phyloP scores from a whole-genome alignment of 2,797 vertebrate genomes.

The Nannoperca obscura region DNA sequence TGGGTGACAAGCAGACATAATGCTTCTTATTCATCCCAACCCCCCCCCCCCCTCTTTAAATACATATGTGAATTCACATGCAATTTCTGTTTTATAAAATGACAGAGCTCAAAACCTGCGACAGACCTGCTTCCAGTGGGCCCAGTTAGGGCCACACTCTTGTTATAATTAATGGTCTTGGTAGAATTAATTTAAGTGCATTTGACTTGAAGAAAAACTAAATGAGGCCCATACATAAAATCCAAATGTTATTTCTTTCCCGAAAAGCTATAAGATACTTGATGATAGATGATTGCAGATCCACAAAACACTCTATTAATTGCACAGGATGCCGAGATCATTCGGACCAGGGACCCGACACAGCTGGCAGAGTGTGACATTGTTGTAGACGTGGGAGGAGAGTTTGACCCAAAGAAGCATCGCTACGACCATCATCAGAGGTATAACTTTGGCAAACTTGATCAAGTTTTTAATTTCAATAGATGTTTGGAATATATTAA shows the following conservation, averaged over 20 bases:
- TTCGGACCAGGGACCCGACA: slow-evolving; percentile 90
- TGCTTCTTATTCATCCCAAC: neutral
- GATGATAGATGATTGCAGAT: neutral
- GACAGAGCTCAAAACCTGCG: neutral
- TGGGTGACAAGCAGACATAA: neutral
- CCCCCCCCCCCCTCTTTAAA: no score
- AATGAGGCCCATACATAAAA: neutral
- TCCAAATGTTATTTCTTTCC: neutral
- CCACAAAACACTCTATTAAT: neutral
- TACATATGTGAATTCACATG: neutral
- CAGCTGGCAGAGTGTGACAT: slow-evolving; percentile 89
- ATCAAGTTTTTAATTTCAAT: neutral
- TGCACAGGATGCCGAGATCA: slow-evolving; percentile 89
- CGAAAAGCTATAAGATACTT: neutral
- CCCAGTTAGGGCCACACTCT: neutral
- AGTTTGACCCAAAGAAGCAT: slow-evolving; percentile 90
- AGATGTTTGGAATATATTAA: neutral
- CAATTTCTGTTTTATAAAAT: neutral
- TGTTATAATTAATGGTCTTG: neutral
- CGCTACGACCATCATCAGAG: slow-evolving; percentile 98
- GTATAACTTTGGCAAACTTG: slow-evolving; percentile 68
- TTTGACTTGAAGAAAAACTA: neutral
- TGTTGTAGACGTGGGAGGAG: slow-evolving; percentile 95
- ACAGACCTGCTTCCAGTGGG: neutral
- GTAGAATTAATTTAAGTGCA: neutral